Evolutionary conservation across 2,888 invertebrate species (phyloP), one percentile per base, ranked within the genome.

Genomic region (Urechis unicinctus): DNA sequence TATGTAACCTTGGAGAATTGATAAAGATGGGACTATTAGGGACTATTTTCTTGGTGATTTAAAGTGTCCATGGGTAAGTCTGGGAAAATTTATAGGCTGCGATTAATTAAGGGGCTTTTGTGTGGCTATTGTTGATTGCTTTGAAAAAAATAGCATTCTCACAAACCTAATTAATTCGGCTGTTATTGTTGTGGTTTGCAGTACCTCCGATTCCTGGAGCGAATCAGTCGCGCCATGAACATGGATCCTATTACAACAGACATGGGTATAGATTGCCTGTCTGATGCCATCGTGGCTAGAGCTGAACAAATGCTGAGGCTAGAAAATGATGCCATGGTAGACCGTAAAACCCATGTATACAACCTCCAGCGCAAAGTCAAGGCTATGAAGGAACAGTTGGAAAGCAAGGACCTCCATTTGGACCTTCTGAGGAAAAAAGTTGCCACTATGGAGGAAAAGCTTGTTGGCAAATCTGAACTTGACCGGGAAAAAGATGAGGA

Each of bases 371-470:
- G 92, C 58, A 84, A 92, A 61, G 86, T 75, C 22, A 85, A 91
- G 64, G 88, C 88, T 5, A 80, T 93, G 17, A 83, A 92, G 50
- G 94, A 94, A 73, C 93, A 95, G 75, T 82, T 94, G 30, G 92
- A 93, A 72, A 85, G 92, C 56, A 87, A 92, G 69, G 95, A 95
- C 73, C 82, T 94, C 43, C 94, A 95, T 75, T 80, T 94, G 71
- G 94, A 95, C 78, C 82, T 94, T 57, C 80, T 94, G 49, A 83
- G 92, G 45, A 86, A 92, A 65, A 95, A 95, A 78, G 81, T 62
- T 29, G 50, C 70, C 2, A 56, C 62, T 13, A 54, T 74, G 24
- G 75, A 75, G 52, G 74, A 75, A 54, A 62, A 69, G 25, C 46
- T 72, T 3, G 65, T 69, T 13, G 74, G 74, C 22, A 69, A 69